phyloP scores from a whole-genome alignment of 2,113 vertebrate genomes.

The Oenanthe melanoleuca region DNA sequence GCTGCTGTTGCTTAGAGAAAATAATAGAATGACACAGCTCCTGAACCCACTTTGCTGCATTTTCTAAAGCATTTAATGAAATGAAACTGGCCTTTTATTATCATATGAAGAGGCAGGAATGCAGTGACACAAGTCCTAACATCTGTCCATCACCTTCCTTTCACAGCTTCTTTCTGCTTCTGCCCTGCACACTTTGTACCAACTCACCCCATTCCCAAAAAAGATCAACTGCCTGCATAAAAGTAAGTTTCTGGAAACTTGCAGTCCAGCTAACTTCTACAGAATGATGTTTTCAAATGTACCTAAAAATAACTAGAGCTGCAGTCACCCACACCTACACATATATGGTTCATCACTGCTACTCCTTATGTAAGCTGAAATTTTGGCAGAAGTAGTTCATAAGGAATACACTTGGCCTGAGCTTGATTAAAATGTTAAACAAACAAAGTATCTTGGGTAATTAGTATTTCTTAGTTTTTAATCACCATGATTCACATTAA shows the following conservation, averaged over 20 bases:
- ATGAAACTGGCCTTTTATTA: not conserved
- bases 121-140: not conserved
- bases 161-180: not conserved
- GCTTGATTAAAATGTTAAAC: not conserved
- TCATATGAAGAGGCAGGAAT: not conserved
- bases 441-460: not conserved
- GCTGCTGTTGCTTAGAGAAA: not conserved
- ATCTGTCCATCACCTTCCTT: not conserved
- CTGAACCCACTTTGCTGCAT: not conserved
- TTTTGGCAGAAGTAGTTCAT: not conserved
- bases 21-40: not conserved
- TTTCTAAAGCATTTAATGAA: not conserved
- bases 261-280: not conserved
- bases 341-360: not conserved
- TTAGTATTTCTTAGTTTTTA: not conserved
- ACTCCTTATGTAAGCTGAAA: conserved; percentile 3
- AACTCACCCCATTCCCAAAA: not conserved
- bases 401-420: not conserved
- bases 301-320: not conserved
- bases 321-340: conserved; percentile 1
- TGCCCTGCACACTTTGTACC: not conserved
- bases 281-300: not conserved
- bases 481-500: not conserved
- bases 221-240: not conserved
- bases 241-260: not conserved